Conservation (phyloP, 2,113 vertebrate genomes). For the Phyllostomus discolor region DNA sequence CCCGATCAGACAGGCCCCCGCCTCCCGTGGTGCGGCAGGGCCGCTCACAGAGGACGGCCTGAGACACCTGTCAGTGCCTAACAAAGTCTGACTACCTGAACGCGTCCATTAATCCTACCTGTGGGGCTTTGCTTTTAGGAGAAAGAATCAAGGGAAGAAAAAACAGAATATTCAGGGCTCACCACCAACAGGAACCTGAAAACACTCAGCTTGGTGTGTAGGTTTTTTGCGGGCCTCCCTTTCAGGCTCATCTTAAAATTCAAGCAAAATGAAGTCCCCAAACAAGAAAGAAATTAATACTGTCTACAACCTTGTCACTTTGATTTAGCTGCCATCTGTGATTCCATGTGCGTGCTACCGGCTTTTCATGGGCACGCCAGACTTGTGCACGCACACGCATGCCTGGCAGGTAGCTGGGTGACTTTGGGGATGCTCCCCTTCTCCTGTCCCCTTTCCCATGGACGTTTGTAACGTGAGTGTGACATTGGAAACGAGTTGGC, state of each 20-base stretch:
- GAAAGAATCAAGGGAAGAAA: not conserved
- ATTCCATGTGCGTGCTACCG: not conserved
- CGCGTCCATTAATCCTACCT: not conserved
- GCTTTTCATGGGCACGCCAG: not conserved
- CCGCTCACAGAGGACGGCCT: not conserved
- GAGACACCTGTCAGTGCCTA: not conserved
- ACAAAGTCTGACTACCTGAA: not conserved
- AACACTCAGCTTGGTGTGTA: not conserved
- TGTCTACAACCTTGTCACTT: not conserved
- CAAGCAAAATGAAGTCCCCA: not conserved
- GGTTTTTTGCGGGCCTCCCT: not conserved
- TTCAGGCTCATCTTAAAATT: not conserved
- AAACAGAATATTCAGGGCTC: not conserved
- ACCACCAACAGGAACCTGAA: not conserved
- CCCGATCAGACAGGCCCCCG: not conserved
- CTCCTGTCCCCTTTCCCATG: fast-evolving
- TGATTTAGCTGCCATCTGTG: not conserved
- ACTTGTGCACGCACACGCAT: not conserved
- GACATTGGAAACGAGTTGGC: not conserved
- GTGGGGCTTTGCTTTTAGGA: not conserved
- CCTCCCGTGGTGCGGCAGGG: not conserved
- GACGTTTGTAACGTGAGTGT: not conserved
- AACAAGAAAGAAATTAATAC: not conserved
- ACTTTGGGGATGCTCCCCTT: too few species aligned
- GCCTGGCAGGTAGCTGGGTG: not conserved